Conservation (phyloP, 2,113 vertebrate genomes). For the Lonchura striata region DNA sequence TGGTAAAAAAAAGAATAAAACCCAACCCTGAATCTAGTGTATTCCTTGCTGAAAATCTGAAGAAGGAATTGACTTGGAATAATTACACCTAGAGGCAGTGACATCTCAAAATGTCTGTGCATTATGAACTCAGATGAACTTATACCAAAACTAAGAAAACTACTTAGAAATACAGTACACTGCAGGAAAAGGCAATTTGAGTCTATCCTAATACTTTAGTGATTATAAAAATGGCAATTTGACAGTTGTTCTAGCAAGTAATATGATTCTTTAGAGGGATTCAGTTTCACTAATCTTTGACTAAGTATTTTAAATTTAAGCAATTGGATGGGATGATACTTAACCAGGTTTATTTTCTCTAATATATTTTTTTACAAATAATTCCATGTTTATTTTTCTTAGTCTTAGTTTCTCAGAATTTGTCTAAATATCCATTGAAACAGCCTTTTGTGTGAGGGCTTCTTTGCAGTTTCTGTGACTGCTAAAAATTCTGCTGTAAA, state of each 20-base stretch:
- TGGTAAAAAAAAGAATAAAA: background rate
- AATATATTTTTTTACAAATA: background rate
- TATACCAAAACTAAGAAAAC: background rate
- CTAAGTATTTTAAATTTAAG: background rate
- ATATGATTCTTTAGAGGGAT: background rate
- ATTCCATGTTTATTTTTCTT: background rate
- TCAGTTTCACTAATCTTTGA: background rate
- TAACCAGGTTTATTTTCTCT: background rate
- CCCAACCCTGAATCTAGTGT: background rate
- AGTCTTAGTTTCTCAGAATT: background rate
- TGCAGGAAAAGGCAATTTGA: background rate
- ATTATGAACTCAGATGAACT: background rate
- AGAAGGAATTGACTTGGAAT: background rate
- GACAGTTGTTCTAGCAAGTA: background rate
- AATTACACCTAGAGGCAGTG: background rate
- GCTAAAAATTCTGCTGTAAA: background rate
- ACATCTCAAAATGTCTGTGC: background rate
- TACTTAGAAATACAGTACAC: background rate
- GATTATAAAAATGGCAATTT: background rate
- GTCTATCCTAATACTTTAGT: background rate
- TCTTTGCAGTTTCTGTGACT: background rate
- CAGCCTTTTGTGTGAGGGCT: background rate
- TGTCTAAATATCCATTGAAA: background rate
- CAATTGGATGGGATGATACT: background rate
- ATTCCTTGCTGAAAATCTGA: slow-evolving; percentile 12